Conservation (phyloP, 2,888 invertebrate species). For the Philaethria dido region DNA sequence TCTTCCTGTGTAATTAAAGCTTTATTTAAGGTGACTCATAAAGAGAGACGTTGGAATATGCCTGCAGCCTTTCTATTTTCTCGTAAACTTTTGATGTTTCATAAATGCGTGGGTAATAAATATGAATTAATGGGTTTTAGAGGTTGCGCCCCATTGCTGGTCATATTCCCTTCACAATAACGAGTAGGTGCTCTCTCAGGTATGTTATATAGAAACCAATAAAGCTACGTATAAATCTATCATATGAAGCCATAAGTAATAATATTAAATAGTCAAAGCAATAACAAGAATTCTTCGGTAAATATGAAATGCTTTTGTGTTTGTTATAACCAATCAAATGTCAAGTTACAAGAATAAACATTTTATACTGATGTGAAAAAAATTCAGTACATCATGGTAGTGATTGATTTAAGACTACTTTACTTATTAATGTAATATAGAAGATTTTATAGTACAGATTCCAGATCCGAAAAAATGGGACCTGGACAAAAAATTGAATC, state of each 20-base stretch:
- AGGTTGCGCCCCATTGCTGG: constrained; percentile 63
- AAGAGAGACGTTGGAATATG: constrained; percentile 66
- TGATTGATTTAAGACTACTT: too few relatives aligned
- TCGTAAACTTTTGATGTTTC: constrained; percentile 80
- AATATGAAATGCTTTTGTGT: neutral
- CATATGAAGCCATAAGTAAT: constrained; percentile 19
- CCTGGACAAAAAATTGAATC: too few relatives aligned
- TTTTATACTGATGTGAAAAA: neutral
- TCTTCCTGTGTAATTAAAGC: constrained; percentile 67
- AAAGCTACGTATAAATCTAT: constrained; percentile 46
- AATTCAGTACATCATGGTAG: neutral
- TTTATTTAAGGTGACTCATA: constrained; percentile 74
- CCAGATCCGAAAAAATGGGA: too few relatives aligned
- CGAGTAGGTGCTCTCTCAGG: constrained; percentile 58
- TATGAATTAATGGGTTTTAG: constrained; percentile 76
- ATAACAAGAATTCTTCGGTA: neutral
- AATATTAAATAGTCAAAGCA: constrained; percentile 11
- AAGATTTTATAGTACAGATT: too few relatives aligned
- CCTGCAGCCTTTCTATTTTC: constrained; percentile 69
- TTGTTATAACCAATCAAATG: neutral
- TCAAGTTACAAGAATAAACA: neutral
- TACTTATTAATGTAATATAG: too few relatives aligned
- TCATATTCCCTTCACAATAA: constrained; percentile 57
- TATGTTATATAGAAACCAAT: constrained; percentile 48
- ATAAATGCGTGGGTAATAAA: constrained; percentile 77